Evolutionary conservation across 64 coral and sea anemone species (phyloP).

Genomic region (Hydrozoanthus tunicans): DNA sequence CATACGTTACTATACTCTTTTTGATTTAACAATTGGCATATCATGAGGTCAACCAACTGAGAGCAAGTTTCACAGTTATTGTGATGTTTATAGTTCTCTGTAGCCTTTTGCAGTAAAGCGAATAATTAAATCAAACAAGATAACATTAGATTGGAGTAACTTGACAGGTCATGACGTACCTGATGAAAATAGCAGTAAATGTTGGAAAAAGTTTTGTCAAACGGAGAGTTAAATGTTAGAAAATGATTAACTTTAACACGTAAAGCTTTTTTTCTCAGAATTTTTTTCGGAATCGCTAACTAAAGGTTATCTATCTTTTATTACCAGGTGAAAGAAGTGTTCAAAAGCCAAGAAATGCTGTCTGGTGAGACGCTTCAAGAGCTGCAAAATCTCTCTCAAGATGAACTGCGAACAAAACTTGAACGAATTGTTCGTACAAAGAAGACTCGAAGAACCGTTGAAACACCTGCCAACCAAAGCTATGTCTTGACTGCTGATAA

Average conservation of each 20-base stretch:
- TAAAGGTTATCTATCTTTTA: not conserved
- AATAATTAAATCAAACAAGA: no score
- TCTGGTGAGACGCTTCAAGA: conserved; percentile 51
- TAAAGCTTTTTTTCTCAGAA: no score
- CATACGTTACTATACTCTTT: not conserved
- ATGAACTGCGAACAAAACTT: conserved; percentile 35
- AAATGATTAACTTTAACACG: no score
- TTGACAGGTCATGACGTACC: no score
- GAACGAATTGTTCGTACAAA: conserved; percentile 43
- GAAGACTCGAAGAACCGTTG: not conserved
- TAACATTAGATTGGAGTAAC: no score
- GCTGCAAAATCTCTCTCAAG: conserved; percentile 24
- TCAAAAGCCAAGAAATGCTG: conserved; percentile 40
- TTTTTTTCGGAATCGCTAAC: not conserved
- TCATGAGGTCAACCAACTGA: no score
- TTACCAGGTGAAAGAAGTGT: conserved; percentile 13
- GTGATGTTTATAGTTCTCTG: not conserved
- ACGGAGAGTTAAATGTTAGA: no score
- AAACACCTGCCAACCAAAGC: not conserved
- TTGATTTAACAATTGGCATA: not conserved
- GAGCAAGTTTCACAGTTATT: not conserved
- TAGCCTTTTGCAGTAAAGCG: no score
- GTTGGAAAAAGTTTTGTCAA: not conserved
- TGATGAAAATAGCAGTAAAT: no score
- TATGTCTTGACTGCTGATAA: conserved; percentile 95